phyloP scores from a whole-genome alignment of 2,113 vertebrate genomes.

The Marmota monax region DNA sequence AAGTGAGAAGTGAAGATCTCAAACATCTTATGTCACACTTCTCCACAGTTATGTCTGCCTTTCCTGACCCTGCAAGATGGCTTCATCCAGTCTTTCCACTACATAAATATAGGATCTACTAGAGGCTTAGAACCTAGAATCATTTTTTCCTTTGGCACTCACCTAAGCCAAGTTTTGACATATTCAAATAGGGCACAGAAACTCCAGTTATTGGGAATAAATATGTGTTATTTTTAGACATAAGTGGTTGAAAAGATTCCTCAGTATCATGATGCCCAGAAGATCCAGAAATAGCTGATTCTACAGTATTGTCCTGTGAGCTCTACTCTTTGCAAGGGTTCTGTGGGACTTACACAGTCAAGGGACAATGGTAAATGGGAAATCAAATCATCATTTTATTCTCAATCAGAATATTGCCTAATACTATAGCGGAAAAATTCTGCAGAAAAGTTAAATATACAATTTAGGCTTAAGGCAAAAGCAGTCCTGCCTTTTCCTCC shows the following conservation, averaged over 20 bases:
- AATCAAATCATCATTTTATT: not conserved
- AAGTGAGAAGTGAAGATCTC: not conserved
- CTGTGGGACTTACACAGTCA: not conserved
- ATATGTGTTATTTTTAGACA: not conserved
- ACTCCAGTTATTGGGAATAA: not conserved
- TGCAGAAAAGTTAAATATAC: not conserved
- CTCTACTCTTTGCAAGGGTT: no score
- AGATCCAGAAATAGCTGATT: not conserved
- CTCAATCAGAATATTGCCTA: not conserved
- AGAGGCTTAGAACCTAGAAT: not conserved
- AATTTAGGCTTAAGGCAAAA: not conserved
- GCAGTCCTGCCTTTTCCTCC: not conserved
- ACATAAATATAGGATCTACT: not conserved
- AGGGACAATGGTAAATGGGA: not conserved
- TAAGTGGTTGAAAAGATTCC: not conserved
- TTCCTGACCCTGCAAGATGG: not conserved
- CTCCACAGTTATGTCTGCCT: not conserved
- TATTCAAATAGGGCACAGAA: not conserved
- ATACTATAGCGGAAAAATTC: not conserved
- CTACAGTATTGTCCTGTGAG: not conserved
- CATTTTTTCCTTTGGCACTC: not conserved
- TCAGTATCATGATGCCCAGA: not conserved
- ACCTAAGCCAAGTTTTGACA: not conserved
- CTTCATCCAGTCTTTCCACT: not conserved
- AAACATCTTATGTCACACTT: not conserved